A percentile compares a stretch with the other conserved stretches of the same genome.
phyloP scores from a whole-genome alignment of 2,113 vertebrate genomes.

The Hassar affinis region DNA sequence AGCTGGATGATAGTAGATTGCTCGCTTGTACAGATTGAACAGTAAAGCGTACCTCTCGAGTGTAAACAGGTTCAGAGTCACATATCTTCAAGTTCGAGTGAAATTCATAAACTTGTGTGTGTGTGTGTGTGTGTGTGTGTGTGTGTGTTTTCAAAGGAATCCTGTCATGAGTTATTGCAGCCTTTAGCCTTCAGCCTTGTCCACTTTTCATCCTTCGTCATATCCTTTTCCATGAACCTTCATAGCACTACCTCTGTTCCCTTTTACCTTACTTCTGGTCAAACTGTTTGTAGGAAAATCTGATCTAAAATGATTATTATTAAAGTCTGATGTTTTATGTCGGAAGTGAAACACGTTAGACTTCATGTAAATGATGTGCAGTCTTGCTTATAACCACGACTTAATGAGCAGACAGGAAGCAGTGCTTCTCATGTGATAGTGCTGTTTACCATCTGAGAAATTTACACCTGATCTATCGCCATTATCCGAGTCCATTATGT shows the following conservation, averaged over 20 bases:
- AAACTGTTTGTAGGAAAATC: neutral
- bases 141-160: neutral
- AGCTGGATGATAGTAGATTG: slow-evolving; percentile 38
- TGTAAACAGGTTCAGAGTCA: neutral
- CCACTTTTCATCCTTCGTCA: neutral
- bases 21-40: slow-evolving; percentile 32
- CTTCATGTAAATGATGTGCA: neutral
- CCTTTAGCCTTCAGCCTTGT: slow-evolving; percentile 28
- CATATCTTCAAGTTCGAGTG: neutral
- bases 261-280: too few relatives aligned
- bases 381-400: neutral
- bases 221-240: neutral
- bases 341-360: neutral
- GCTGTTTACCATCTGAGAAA: neutral
- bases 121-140: too few relatives aligned
- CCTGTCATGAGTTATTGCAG: slow-evolving; percentile 17
- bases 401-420: neutral
- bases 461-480: neutral
- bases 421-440: neutral
- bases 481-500: neutral
- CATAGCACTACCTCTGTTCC: neutral
- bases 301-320: neutral
- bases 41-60: slow-evolving; percentile 21
- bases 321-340: neutral
- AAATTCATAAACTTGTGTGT: slow-evolving; percentile 21